phyloP scores from a whole-genome alignment of 2,888 invertebrate genomes.

The Rugalucina vietnamica region DNA sequence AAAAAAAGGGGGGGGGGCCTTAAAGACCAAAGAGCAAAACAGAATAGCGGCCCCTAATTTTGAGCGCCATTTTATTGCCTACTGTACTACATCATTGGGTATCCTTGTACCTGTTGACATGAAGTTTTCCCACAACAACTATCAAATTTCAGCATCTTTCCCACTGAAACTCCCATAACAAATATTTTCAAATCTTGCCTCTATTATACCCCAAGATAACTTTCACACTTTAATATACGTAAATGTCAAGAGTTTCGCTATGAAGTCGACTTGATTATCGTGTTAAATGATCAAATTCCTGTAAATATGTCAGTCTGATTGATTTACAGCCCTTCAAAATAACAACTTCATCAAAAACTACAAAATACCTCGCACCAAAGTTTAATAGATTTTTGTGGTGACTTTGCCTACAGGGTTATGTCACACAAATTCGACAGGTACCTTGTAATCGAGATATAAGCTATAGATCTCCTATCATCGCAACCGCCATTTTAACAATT shows the following conservation, averaged over 20 bases:
- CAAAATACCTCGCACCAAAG: slow-evolving; percentile 48
- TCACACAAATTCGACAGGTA: not conserved
- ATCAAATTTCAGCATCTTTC: not conserved
- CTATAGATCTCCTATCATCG: not conserved
- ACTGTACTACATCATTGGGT: not conserved
- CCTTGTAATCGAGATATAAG: slow-evolving; percentile 1
- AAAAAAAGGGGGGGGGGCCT: too few species aligned
- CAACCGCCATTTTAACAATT: not conserved
- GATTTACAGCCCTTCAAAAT: slow-evolving; percentile 60
- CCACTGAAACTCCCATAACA: not conserved
- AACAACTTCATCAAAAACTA: slow-evolving; percentile 54
- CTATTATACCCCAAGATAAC: slow-evolving; percentile 3
- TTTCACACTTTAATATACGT: slow-evolving; percentile 41
- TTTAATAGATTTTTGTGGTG: not conserved
- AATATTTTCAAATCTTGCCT: slow-evolving; percentile 7
- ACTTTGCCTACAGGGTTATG: not conserved
- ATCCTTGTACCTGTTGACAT: not conserved
- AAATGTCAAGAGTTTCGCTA: slow-evolving; percentile 36
- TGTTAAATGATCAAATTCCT: slow-evolving; percentile 49
- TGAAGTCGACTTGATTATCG: slow-evolving; percentile 44
- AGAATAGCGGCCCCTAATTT: too few species aligned
- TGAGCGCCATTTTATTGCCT: too few species aligned
- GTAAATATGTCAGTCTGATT: slow-evolving; percentile 55
- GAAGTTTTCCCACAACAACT: not conserved
- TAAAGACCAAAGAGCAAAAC: too few species aligned